Conservation (phyloP, 2,113 vertebrate species). For the Formicarius rufipectus region DNA sequence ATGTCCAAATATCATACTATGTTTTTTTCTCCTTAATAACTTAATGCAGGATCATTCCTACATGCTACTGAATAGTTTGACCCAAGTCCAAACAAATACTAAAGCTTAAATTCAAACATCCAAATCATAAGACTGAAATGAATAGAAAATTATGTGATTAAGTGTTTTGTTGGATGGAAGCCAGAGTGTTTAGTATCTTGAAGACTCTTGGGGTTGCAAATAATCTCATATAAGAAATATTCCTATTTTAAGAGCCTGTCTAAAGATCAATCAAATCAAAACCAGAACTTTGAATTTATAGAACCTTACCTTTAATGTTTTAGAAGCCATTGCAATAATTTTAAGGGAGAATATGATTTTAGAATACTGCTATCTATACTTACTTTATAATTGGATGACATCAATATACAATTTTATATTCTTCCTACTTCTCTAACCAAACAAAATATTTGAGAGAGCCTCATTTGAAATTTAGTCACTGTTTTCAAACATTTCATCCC, state of each 20-base stretch:
- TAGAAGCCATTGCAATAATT: neutral
- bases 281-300: neutral
- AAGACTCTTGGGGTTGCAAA: neutral
- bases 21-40: neutral
- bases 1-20: neutral
- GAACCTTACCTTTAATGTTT: neutral
- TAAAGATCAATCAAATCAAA: neutral
- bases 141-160: neutral
- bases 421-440: neutral
- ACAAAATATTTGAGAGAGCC: neutral
- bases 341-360: neutral
- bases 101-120: neutral
- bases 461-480: neutral
- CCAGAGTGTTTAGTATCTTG: neutral
- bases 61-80: neutral
- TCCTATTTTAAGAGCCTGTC: neutral
- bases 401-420: neutral
- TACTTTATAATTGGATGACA: neutral
- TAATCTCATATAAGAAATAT: neutral
- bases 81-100: neutral
- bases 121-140: neutral
- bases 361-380: neutral
- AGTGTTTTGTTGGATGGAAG: neutral
- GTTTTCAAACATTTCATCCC: neutral
- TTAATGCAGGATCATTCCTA: neutral